A percentile compares a stretch with the other conserved stretches of the same genome.
phyloP scores from a whole-genome alignment of 2,888 invertebrate species.

The Mythimna ferrago region DNA sequence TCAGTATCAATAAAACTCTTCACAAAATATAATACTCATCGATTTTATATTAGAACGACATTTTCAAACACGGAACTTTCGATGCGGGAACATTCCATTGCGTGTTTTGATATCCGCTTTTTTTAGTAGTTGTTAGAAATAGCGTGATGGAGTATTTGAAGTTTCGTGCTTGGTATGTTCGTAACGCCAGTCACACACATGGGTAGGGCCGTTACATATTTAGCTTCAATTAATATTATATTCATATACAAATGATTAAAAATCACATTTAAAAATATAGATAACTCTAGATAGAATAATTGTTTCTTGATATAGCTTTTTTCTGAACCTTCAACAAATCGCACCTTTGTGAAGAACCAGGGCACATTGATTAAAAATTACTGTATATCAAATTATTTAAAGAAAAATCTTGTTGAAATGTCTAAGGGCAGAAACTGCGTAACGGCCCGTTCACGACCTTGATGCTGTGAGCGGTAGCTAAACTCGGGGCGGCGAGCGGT shows the following conservation, averaged over 20 bases:
- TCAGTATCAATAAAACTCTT: constrained; percentile 26
- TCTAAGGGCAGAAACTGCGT: too few relatives aligned
- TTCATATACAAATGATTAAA: background rate
- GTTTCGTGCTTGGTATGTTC: constrained; percentile 51
- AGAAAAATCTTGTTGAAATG: too few relatives aligned
- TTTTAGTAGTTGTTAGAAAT: constrained; percentile 43
- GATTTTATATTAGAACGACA: constrained; percentile 24
- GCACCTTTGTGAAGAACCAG: too few relatives aligned
- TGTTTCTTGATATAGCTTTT: background rate
- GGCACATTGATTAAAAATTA: too few relatives aligned
- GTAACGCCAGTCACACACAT: constrained; percentile 23
- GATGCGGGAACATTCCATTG: constrained; percentile 52
- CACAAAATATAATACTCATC: constrained; percentile 59
- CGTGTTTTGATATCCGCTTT: constrained; percentile 55
- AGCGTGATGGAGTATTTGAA: constrained; percentile 52
- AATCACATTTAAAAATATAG: background rate
- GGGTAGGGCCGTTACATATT: background rate
- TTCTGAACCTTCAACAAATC: background rate
- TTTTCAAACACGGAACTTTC: constrained; percentile 48
- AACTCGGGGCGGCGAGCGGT: too few relatives aligned
- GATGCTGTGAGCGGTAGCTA: too few relatives aligned
- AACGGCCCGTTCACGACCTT: too few relatives aligned
- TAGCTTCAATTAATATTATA: background rate
- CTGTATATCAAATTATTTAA: too few relatives aligned
- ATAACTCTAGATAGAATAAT: background rate